Evolutionary conservation across 2,888 invertebrate genomes (phyloP), one percentile per base, ranked within the genome.

Genomic region (Drosophila cognata): DNA sequence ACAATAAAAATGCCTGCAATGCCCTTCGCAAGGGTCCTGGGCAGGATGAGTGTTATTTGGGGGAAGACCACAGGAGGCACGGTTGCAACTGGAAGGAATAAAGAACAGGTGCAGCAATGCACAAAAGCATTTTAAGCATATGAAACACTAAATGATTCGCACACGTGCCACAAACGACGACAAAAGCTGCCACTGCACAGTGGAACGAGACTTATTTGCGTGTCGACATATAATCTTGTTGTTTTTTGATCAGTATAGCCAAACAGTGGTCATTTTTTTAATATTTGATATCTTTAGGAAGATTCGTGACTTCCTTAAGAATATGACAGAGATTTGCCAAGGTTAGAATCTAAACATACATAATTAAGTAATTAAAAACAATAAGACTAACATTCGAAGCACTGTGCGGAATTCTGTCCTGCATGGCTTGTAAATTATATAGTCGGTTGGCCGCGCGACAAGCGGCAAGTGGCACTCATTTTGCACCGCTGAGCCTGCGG

Each of bases 81-180:
- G 25, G 4, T 10, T 25, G 38, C n/a, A 51, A 52, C 21, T 53
- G 35, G 38, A 36, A 6, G 25, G 53, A 4, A 33, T 21, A 35
- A 35, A 29, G 21, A 55, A 33, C 71, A 77, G 78, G 58, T 77
- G 76, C 79, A 74, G 53, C 68, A 53, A 36, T 41, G 63, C 52
- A 73, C 52, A 74, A 63, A 74, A 64, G 63, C 76, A 61, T 77
- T 79, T 79, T 64, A 69, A 79, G 58, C 60, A 63, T 79, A 79
- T 59, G 62, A 79, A 75, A 68, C 79, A 63, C 75, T 77, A 77
- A 77, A 77, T 69, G 76, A 79, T 77, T 64, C 61, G 75, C 60
- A 64, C 76, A 77, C 76, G 76, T 74, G 76, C 46, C 80, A 43
- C 64, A 62, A 63, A 60, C 25, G 48, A 11, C 43, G 29, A 55